Evolutionary conservation across 2,797 vertebrate genomes (phyloP).

Genomic region (Nasua narica): DNA sequence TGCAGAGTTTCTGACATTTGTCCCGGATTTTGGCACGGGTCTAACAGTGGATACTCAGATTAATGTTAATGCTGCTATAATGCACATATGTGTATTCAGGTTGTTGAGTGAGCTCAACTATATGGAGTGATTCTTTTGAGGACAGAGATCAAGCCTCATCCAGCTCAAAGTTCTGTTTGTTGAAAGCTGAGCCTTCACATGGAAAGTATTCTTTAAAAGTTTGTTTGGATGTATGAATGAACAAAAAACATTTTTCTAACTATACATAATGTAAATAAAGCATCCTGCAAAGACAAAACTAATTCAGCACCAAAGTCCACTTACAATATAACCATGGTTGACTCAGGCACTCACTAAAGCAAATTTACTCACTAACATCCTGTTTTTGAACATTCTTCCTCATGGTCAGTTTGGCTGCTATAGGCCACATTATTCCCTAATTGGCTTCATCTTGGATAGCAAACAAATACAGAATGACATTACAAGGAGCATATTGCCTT

Average conservation of each 20-base stretch:
- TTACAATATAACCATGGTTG: background rate
- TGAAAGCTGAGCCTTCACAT: background rate
- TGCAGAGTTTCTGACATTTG: background rate
- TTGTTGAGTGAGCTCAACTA: background rate
- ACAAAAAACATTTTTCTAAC: background rate
- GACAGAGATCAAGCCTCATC: background rate
- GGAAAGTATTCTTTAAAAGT: background rate
- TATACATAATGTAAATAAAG: background rate
- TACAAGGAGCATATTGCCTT: background rate
- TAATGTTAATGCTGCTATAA: background rate
- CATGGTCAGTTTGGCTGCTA: background rate
- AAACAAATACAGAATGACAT: background rate
- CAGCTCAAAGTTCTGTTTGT: background rate
- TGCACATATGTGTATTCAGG: background rate
- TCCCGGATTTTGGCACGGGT: background rate
- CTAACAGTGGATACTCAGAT: background rate
- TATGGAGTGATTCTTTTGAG: background rate
- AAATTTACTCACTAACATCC: background rate
- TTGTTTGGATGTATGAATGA: background rate
- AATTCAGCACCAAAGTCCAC: background rate
- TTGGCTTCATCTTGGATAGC: background rate
- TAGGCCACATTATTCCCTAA: background rate
- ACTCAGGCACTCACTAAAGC: background rate
- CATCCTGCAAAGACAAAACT: background rate
- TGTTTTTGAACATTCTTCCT: background rate